Evolutionary conservation across 2,797 vertebrate genomes (phyloP).

Genomic region (Pseudomugil gertrudae): DNA sequence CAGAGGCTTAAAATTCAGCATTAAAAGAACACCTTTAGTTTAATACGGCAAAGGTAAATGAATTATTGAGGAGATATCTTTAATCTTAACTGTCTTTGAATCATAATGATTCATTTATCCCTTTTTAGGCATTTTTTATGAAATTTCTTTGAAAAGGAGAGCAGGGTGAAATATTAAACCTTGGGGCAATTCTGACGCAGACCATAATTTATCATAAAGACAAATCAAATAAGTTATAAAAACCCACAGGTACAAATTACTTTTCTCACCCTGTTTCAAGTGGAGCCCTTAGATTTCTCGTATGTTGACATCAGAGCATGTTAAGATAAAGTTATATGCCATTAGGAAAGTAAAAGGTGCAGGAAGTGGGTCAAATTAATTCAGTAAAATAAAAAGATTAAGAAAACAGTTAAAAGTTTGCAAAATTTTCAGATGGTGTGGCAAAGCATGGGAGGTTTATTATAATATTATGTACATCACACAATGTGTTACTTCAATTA

Average conservation of each 20-base stretch:
- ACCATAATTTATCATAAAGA: slow-evolving; percentile 33
- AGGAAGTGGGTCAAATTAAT: too few species aligned
- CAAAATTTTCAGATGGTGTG: too few species aligned
- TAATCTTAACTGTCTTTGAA: slow-evolving; percentile 27
- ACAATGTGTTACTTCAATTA: too few species aligned
- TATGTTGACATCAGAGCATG: not conserved
- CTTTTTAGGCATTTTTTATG: slow-evolving; percentile 29
- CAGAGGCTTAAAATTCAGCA: not conserved
- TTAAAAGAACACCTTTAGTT: not conserved
- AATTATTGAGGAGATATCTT: slow-evolving; percentile 11
- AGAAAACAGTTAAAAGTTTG: too few species aligned
- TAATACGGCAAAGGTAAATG: too few species aligned
- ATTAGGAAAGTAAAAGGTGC: too few species aligned
- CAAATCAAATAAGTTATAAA: slow-evolving; percentile 30
- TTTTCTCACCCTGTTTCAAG: slow-evolving; percentile 1
- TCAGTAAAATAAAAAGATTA: too few species aligned
- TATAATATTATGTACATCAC: too few species aligned
- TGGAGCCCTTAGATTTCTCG: not conserved
- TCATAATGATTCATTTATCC: slow-evolving; percentile 23
- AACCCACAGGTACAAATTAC: slow-evolving; percentile 10
- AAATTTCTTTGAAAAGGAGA: slow-evolving; percentile 17
- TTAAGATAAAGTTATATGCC: not conserved
- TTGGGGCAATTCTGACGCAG: slow-evolving; percentile 8
- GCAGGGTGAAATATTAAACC: slow-evolving; percentile 41
- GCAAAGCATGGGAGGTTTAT: too few species aligned